Evolutionary conservation across 2,888 invertebrate species (phyloP), one percentile per base, ranked within the genome.

Genomic region (Spicauda simplicius): DNA sequence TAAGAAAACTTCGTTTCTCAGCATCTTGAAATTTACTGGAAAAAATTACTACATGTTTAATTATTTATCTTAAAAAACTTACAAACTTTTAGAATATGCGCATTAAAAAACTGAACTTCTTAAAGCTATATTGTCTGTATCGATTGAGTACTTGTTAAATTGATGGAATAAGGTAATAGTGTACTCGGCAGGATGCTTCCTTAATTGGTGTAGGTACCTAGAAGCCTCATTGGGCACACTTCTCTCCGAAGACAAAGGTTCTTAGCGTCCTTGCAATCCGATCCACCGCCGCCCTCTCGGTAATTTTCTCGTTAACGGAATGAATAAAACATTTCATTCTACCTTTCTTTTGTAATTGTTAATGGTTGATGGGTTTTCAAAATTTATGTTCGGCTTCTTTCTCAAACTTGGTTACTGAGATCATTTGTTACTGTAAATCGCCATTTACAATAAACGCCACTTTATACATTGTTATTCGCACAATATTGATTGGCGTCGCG

Each of bases 311-410:
- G 91, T 91, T 92, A 93, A 90, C 88, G 86, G 86, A 87, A 92
- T 91, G 92, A 93, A 92, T 93, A 92, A 93, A 93, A 92, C 91
- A 92, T 92, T 92, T 90, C 86, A 91, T 91, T 90, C 88, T 89
- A 88, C 88, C 88, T 90, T 91, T 90, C 89, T 91, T 91, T 91
- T 90, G 87, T 90, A 90, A 91, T 90, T 91, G 90, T 91, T 93
- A 91, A 91, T 90, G 89, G 91, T 86, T 87, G 90, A 90, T 91
- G 88, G 88, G 86, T 90, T 90, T 88, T 87, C 85, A 86, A 85
- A 89, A 90, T 88, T 87, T 88, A 87, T 86, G 86, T 85, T 83
- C 86, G 79, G 81, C 83, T 83, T 84, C 82, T 84, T 83, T 81
- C 78, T 78, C 78, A 76, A 81, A 82, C 76, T 78, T 81, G 80